These are phyloP conservation scores for Hippoglossus stenolepis DNA, from an alignment of 2,113 vertebrate genomes.

Conservation along the genomic window DNA sequence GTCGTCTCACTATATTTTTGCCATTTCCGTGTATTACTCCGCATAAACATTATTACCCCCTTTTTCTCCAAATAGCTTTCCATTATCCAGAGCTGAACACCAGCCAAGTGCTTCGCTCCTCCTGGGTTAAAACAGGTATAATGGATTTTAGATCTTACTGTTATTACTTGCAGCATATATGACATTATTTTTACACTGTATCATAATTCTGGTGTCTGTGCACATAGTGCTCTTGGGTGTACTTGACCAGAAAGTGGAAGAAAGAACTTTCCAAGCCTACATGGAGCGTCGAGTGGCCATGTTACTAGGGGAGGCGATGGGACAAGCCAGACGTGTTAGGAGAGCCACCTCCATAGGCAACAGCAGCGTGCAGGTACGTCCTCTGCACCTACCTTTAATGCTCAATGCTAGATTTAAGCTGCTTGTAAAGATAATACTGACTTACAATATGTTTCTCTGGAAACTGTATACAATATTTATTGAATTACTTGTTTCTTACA, in stretches of 20 bases:
- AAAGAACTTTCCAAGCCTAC: slow-evolving; percentile 90
- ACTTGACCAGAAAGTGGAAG: slow-evolving; percentile 85
- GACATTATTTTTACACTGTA: background rate
- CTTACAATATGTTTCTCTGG: background rate
- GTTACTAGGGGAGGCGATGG: slow-evolving; percentile 88
- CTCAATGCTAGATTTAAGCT: background rate
- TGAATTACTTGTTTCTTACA: slow-evolving; percentile 7
- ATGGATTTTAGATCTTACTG: background rate
- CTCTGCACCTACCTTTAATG: background rate
- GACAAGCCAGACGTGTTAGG: slow-evolving; percentile 84
- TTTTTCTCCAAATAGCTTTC: slow-evolving; percentile 84
- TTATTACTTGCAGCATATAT: background rate
- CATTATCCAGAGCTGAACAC: slow-evolving; percentile 95
- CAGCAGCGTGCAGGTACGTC: slow-evolving; percentile 82
- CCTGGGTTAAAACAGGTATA: slow-evolving; percentile 97
- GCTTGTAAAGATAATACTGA: background rate
- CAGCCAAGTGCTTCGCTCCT: slow-evolving; percentile 91
- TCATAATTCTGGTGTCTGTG: slow-evolving; percentile 12
- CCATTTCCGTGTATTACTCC: background rate
- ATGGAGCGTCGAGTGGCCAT: slow-evolving; percentile 93
- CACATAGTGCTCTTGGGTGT: slow-evolving; percentile 88
- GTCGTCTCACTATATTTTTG: background rate
- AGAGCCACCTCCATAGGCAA: slow-evolving; percentile 89
- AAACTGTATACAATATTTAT: background rate
- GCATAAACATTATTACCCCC: background rate